Evolutionary conservation across 1,140 invertebrate species (phyloP).

Genomic region (Hypsibius dujardini): DNA sequence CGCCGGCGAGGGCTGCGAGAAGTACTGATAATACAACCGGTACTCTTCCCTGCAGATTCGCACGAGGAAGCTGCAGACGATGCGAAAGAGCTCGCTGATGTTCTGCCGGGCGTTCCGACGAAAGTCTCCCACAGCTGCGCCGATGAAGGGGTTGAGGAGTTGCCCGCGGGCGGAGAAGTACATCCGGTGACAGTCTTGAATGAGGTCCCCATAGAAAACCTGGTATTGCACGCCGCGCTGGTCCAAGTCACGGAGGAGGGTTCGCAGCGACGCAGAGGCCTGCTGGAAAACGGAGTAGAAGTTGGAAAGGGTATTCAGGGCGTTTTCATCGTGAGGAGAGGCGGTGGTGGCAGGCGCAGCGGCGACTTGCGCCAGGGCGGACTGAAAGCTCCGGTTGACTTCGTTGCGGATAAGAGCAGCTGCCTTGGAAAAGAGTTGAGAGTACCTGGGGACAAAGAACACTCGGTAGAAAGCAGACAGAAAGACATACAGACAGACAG

Average conservation of each 20-base stretch:
- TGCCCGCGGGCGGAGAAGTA: background rate
- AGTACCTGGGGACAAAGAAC: background rate
- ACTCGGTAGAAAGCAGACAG: too few species aligned
- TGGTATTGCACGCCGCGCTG: background rate
- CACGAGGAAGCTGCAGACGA: conserved; percentile 48
- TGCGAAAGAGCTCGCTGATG: conserved; percentile 1
- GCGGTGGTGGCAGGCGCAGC: background rate
- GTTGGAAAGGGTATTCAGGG: background rate
- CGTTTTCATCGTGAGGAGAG: background rate
- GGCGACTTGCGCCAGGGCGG: background rate
- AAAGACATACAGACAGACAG: too few species aligned
- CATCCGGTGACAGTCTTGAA: background rate
- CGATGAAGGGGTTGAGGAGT: background rate
- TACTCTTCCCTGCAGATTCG: conserved; percentile 82
- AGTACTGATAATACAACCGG: conserved; percentile 72
- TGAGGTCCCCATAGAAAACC: background rate
- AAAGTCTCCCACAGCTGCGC: background rate
- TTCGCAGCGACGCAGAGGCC: background rate
- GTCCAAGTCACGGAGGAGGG: background rate
- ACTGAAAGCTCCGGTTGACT: conserved; percentile 6
- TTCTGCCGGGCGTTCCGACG: background rate
- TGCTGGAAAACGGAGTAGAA: conserved; percentile 13
- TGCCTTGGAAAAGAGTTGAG: conserved; percentile 4
- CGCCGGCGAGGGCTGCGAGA: conserved; percentile 44
- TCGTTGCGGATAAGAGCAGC: conserved; percentile 7